Evolutionary conservation across 1,140 invertebrate species (phyloP).

Genomic region (Euwallacea fornicatus): DNA sequence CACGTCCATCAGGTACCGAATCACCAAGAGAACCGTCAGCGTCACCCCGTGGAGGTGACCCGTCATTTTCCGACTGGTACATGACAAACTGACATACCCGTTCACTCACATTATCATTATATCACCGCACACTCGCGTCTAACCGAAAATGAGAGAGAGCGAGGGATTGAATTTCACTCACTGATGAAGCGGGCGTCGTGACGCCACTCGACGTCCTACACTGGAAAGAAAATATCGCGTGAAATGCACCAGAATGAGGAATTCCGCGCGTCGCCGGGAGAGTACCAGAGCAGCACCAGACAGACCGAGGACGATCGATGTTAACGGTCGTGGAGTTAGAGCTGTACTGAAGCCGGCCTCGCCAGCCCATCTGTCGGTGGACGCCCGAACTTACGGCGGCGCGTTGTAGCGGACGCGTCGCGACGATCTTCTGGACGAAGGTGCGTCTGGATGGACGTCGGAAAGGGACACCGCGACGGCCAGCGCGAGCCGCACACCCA

Average conservation of each 20-base stretch:
- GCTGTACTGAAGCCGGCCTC: conserved; percentile 48
- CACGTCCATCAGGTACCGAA: conserved; percentile 44
- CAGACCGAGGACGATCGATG: conserved; percentile 39
- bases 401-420: conserved; percentile 26
- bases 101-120: conserved; percentile 38
- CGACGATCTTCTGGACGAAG: conserved; percentile 4
- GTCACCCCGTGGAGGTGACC: conserved; percentile 30
- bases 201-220: not conserved
- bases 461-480: not conserved
- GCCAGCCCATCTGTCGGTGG: conserved; percentile 45
- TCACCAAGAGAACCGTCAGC: conserved; percentile 15
- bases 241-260: conserved; percentile 20
- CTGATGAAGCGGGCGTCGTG: not conserved
- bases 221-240: conserved; percentile 12
- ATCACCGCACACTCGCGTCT: conserved; percentile 1
- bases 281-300: conserved; percentile 33
- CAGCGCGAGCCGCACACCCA: conserved; percentile 1
- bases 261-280: conserved; percentile 30
- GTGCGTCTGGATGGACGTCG: conserved; percentile 21
- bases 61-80: conserved; percentile 44
- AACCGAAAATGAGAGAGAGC: not conserved
- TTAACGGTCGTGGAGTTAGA: conserved; percentile 46
- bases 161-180: not conserved
- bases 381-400: conserved; percentile 42
- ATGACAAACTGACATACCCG: conserved; percentile 36